Evolutionary conservation across 2,888 invertebrate genomes (phyloP), one percentile per base, ranked within the genome.

Genomic region (Mongoloraphidia duomilia): DNA sequence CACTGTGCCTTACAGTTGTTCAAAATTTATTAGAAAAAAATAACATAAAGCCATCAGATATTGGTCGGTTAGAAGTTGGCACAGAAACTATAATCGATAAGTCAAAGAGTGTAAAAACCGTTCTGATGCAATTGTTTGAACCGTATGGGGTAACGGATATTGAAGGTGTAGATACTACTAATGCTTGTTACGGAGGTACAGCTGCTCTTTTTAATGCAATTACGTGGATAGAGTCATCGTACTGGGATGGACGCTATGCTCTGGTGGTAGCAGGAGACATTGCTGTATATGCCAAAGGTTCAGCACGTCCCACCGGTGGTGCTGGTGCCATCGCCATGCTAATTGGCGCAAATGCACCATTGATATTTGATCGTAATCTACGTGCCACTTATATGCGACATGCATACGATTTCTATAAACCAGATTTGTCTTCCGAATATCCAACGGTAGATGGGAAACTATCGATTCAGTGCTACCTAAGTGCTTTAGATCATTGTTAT

Each of bases 121-220:
- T 91, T 44, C 73, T 99, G 49, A 98, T 99, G 98, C 90, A 95
- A 67, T 70, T 98, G 50, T 97, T 98, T 69, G 85, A 87, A 56
- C 83, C 84, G 12, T 79, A 81, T 63, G 93, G 90, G 17, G 87
- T 88, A 52, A 87, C 85, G 10, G 91, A 93, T 63, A 76, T 97
- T 46, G 96, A 97, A 69, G 98, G 98, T 39, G 82, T 96, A 50
- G 98, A 99, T 64, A 88, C 90, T 0, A 95, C 93, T 37, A 98
- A 98, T 71, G 98, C 98, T 11, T 99, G 98, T 66, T 99, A 95
- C 65, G 98, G 98, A 44, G 98, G 98, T 3, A 98, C 98, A 0
- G 88, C 95, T 37, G 97, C 97, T 14, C 74, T 99, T 0, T 90
- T 98, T 63, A 96, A 97, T 70, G 87, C 96, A 0, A 72, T 96